Conservation (phyloP, 2,113 vertebrate species). For the Felis chaus region DNA sequence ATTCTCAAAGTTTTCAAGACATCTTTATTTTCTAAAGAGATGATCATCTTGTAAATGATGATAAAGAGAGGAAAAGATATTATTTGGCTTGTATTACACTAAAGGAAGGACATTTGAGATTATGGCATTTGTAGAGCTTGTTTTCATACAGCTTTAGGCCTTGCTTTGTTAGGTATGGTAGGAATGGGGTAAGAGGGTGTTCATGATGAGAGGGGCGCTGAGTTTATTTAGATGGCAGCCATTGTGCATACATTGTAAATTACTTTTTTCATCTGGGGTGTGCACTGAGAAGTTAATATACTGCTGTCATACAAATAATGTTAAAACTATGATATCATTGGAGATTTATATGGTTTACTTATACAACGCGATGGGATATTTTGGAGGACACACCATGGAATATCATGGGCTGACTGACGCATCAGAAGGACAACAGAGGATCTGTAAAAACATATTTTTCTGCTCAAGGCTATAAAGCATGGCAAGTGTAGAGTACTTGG, state of each 20-base stretch:
- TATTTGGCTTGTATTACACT: background rate
- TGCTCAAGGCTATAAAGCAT: background rate
- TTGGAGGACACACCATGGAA: background rate
- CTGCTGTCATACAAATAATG: background rate
- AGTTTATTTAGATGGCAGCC: background rate
- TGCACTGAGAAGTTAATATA: background rate
- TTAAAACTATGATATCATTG: background rate
- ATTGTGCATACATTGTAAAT: background rate
- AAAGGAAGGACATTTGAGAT: background rate
- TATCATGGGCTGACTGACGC: background rate
- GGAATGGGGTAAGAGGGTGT: background rate
- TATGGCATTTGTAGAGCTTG: background rate
- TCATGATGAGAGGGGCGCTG: background rate
- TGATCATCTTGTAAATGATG: background rate
- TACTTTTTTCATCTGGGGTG: background rate
- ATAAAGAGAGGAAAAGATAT: background rate
- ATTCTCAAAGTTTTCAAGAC: slow-evolving; percentile 11
- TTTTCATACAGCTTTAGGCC: background rate
- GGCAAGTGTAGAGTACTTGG: background rate
- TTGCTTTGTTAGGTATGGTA: background rate
- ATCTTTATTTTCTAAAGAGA: background rate
- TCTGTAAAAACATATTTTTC: background rate
- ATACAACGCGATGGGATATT: background rate
- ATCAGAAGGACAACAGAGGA: background rate
- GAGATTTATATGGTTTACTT: background rate